Percentiles rank a stretch among this genome's conserved stretches.
Conservation (phyloP, 1,140 invertebrate species). For the Penaeus japonicus region DNA sequence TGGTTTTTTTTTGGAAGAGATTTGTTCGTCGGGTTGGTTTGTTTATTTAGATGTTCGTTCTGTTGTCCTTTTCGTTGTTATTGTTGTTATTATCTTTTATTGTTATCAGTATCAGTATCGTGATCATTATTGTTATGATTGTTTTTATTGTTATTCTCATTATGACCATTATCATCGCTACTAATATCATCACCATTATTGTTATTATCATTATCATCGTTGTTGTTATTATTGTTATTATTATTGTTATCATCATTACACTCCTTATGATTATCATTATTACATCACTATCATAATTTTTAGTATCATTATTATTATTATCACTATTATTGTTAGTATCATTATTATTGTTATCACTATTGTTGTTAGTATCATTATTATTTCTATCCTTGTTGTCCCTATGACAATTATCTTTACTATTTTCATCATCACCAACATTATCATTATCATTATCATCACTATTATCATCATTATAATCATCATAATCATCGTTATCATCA, state of each 20-base stretch:
- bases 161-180: conserved; percentile 13
- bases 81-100: no score
- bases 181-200: background rate
- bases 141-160: background rate
- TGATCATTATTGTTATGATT: no score
- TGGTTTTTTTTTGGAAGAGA: no score
- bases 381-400: no score
- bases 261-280: background rate
- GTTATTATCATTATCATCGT: background rate
- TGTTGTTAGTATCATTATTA: background rate
- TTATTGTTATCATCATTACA: background rate
- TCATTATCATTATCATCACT: background rate
- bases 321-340: no score
- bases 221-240: background rate
- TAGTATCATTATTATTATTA: no score
- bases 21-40: no score
- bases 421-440: background rate
- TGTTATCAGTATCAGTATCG: no score
- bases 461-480: background rate
- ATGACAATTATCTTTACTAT: no score
- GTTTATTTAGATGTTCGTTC: no score
- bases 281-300: background rate
- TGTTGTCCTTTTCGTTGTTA: no score
- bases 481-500: background rate
- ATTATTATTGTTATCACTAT: background rate